Conservation (phyloP, 2,888 invertebrate species). For the Pyrochroa serraticornis region DNA sequence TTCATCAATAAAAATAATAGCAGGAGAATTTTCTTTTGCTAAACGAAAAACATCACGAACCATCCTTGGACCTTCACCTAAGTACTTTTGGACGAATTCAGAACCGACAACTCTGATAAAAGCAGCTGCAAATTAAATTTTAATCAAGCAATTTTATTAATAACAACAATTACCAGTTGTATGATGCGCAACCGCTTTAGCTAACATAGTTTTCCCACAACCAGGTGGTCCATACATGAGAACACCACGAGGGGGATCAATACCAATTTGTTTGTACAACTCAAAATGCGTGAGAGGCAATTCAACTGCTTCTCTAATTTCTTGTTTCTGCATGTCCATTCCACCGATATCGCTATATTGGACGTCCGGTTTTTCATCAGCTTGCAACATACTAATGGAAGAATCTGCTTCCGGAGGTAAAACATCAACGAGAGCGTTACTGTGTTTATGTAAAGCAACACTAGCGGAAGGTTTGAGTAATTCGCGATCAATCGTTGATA, state of each 20-base stretch:
- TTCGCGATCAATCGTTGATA: slow-evolving; percentile 98
- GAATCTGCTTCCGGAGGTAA: slow-evolving; percentile 99
- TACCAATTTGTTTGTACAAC: slow-evolving; percentile 97
- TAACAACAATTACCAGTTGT: slow-evolving; percentile 76
- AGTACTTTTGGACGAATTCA: slow-evolving; percentile 99
- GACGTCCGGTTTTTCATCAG: slow-evolving; percentile 98
- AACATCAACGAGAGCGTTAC: slow-evolving; percentile 99
- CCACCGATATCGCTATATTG: slow-evolving; percentile 98
- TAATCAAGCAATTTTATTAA: too few relatives aligned
- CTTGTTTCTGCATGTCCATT: slow-evolving; percentile 99
- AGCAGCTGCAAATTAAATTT: slow-evolving; percentile 63
- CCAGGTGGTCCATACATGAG: slow-evolving; percentile 99
- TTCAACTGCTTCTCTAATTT: slow-evolving; percentile 98
- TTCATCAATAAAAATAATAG: slow-evolving; percentile 99
- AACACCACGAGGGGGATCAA: slow-evolving; percentile 90
- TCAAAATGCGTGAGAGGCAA: slow-evolving; percentile 98
- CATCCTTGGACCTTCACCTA: slow-evolving; percentile 99
- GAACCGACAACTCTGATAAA: slow-evolving; percentile 99
- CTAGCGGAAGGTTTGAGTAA: slow-evolving; percentile 97
- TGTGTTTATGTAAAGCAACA: slow-evolving; percentile 98
- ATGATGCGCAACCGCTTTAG: slow-evolving; percentile 98
- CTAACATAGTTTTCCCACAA: slow-evolving; percentile 99
- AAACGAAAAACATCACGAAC: slow-evolving; percentile 98
- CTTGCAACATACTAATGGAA: slow-evolving; percentile 95
- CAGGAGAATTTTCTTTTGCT: slow-evolving; percentile 98